Base-by-base conservation (phyloP, 92 coral and sea anemone genomes). In the Actinostola sp. region DNA sequence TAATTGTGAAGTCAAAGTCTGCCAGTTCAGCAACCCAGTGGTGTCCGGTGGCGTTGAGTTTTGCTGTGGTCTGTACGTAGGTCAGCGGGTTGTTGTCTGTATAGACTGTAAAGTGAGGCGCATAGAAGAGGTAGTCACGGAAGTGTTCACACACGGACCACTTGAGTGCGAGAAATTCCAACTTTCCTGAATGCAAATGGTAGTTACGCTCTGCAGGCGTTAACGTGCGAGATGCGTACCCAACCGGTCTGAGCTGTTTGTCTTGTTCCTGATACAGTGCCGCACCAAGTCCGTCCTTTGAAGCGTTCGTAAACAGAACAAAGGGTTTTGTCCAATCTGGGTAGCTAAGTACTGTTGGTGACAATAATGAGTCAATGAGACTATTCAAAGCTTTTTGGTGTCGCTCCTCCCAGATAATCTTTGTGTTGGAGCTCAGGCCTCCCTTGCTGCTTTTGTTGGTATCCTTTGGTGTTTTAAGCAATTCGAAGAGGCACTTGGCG, bases 111-210 rank as follows among this genome's bases (percentile, higher is more conserved):
- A 79, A 79, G 21, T 75, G 66, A 3, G 81, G 72, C 0, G 86
- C 85, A 33, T 72, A 84, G 66, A 61, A 78, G 1, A 84, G 62
- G 58, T 84, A 84, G 48, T 66, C 77, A 15, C 73, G 32, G 65
- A 72, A 85, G 43, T 85, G 78, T 50, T 85, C 86, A 49, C 68
- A 56, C n/a, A n/a, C n/a, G n/a, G n/a, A n/a, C n/a, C n/a, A n/a
- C n/a, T n/a, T n/a, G n/a, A n/a, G n/a, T n/a, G n/a, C n/a, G n/a
- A n/a, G n/a, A n/a, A n/a, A n/a, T n/a, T n/a, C n/a, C n/a, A n/a
- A n/a, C n/a, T n/a, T n/a, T n/a, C 61, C 61, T 7, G 61, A 54
- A 45, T 82, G 82, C 42, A 82, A 15, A 60, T 75, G 87, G 54
- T 82, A 74, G 63, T 73, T 82, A 1, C 52, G 36, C 39, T 82